phyloP scores from a whole-genome alignment of 1,140 invertebrate species.

The Teleogryllus occipitalis region DNA sequence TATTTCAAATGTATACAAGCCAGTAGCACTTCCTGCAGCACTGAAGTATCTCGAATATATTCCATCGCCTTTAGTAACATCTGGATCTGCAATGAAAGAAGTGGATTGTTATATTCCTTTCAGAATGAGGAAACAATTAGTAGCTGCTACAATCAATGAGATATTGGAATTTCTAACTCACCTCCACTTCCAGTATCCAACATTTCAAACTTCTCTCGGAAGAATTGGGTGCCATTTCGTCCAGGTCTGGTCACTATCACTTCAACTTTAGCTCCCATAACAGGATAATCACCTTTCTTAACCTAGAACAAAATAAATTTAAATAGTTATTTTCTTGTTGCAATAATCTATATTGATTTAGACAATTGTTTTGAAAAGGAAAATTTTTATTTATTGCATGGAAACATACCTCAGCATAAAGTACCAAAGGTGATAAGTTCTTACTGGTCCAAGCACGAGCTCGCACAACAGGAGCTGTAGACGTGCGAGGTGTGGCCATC shows the following conservation, averaged over 20 bases:
- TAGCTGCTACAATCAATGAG: background rate
- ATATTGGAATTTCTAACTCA: constrained; percentile 23
- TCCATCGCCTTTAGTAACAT: constrained; percentile 55
- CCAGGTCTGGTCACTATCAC: constrained; percentile 37
- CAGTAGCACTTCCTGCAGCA: constrained; percentile 36
- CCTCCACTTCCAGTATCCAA: constrained; percentile 52
- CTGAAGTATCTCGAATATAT: constrained; percentile 56
- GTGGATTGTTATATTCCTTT: background rate
- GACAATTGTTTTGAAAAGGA: background rate
- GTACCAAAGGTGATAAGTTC: constrained; percentile 34
- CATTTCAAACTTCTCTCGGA: constrained; percentile 41
- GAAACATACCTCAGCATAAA: constrained; percentile 38
- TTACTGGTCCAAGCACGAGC: constrained; percentile 36
- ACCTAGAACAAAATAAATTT: constrained; percentile 33
- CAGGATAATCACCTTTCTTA: constrained; percentile 42
- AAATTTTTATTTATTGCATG: background rate
- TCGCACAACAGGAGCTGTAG: constrained; percentile 33
- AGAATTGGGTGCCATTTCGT: constrained; percentile 34
- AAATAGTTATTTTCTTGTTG: background rate
- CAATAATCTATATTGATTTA: background rate
- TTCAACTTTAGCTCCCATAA: constrained; percentile 43
- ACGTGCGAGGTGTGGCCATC: constrained; percentile 37
- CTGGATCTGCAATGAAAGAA: constrained; percentile 43
- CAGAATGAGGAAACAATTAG: background rate
- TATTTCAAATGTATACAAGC: constrained; percentile 43